Base-by-base conservation (phyloP, 2,888 invertebrate genomes). In the Parapristionchus giblindavisi region DNA sequence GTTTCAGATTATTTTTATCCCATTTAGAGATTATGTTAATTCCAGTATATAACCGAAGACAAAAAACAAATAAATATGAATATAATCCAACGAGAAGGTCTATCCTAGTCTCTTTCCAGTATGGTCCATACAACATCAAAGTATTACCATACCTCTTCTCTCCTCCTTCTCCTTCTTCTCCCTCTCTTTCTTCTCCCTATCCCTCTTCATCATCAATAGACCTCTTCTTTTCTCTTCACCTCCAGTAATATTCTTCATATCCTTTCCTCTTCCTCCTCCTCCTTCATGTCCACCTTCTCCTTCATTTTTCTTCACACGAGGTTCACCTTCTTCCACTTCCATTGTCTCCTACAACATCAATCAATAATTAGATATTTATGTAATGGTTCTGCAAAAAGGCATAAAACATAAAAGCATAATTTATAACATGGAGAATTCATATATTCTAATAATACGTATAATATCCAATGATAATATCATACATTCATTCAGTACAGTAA, bases 231-330 rank as follows among this genome's bases (percentile, higher is more conserved):
- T 78, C 63, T 79, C 65, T 32, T 83, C 83, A 0, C 80, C 83
- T 52, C 82, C 83, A 43, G 72, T 54, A 48, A 85, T 84, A 60
- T 84, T 84, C 27, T 77, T 75, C 84, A 84, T 81, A 58, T 96
- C 95, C 88, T 96, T 96, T 0, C 96, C 72, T 48, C 58, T 58
- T 74, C 73, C 73, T 6, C 36, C 43, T 51, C 73, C 73, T 51
- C 73, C 73, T 21, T 51, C 36, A 24, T 60, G 73, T 51, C 73
- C 24, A 21, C 32, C 34, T 40, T 56, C 71, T 29, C 27, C 32
- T 36, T 60, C 61, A 14, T 36, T 34, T 32, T 61, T 38, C 17
- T 73, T 61, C 48, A 34, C 48, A 27, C 61, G 11, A 24, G 65
- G 56, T 11, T 58, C 66, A 5, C 65, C 74, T 72, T 75, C 74